phyloP scores from a whole-genome alignment of 2,113 vertebrate species.

The Xenus cinereus region DNA sequence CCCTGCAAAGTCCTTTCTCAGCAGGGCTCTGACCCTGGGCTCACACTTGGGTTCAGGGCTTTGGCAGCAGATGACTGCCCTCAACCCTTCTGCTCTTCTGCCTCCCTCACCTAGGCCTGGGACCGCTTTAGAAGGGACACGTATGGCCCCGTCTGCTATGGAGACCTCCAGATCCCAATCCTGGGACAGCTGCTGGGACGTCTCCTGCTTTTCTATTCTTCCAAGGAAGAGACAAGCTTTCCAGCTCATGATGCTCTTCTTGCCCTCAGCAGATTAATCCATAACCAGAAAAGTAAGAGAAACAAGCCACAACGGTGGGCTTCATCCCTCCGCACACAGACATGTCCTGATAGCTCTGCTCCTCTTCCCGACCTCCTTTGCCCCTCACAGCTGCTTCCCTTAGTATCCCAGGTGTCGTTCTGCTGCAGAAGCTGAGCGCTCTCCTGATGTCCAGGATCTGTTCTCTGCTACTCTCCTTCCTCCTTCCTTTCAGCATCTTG shows the following conservation, averaged over 20 bases:
- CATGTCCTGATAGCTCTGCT: neutral
- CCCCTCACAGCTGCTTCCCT: neutral
- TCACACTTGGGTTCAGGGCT: neutral
- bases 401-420: neutral
- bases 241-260: neutral
- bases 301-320: neutral
- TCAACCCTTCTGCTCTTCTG: neutral
- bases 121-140: accelerated
- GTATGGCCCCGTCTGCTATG: accelerated
- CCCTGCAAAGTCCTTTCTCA: neutral
- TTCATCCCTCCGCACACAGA: neutral
- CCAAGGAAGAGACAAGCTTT: accelerated
- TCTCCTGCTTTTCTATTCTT: neutral
- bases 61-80: neutral
- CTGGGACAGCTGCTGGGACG: neutral
- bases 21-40: neutral
- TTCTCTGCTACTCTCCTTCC: neutral
- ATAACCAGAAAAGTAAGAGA: neutral
- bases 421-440: neutral
- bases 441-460: neutral
- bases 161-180: neutral
- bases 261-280: neutral
- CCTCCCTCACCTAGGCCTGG: neutral
- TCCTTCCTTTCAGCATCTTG: neutral
- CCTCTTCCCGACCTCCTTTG: neutral